These are phyloP conservation scores for Melieria picta DNA, from an alignment of 2,888 invertebrate species.

Conservation along the genomic window DNA sequence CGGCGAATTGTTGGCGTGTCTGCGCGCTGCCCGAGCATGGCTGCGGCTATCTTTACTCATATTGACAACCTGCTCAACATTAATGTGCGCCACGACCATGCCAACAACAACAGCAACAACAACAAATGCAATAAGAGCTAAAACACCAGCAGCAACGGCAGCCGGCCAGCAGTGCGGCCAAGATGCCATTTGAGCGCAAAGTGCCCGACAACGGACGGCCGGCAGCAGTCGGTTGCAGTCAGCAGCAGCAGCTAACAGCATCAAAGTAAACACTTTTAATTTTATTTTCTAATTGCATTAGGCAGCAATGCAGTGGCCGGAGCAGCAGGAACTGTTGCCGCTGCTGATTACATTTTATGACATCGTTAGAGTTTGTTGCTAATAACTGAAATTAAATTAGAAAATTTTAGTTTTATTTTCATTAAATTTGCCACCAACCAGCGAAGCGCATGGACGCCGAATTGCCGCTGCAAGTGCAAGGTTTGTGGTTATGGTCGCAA, in stretches of 20 bases:
- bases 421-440: conserved; percentile 14
- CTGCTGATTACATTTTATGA: conserved; percentile 15
- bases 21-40: no score
- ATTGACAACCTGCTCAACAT: conserved; percentile 32
- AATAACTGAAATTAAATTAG: conserved; percentile 28
- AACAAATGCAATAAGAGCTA: neutral
- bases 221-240: neutral
- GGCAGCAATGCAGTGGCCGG: neutral
- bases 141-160: no score
- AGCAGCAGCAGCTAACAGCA: conserved; percentile 2
- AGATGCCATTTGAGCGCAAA: no score
- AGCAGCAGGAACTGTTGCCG: neutral
- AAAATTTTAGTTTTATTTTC: conserved; percentile 20
- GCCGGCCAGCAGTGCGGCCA: no score
- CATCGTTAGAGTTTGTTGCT: conserved; percentile 18
- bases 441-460: no score
- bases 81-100: neutral
- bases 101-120: conserved; percentile 3
- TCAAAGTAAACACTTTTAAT: conserved; percentile 29
- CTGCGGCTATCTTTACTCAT: conserved; percentile 13
- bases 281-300: conserved; percentile 32
- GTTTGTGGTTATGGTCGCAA: no score
- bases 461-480: no score
- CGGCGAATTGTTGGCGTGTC: no score
- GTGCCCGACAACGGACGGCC: no score